Base-by-base conservation (phyloP, 2,888 invertebrate species). In the Blastobasis lacticolella region DNA sequence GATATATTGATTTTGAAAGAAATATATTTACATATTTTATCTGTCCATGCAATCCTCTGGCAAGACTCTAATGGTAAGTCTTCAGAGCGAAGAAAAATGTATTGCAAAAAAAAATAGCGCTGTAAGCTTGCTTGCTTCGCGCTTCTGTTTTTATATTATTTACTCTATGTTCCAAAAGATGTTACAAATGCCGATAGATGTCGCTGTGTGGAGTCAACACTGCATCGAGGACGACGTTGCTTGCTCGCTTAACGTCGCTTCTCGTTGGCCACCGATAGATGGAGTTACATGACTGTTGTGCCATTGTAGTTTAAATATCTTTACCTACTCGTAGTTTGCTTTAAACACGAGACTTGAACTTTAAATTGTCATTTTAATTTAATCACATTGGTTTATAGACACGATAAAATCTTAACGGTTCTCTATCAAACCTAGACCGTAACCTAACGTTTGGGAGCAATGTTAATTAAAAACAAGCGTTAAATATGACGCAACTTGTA, bases 41-140 rank as follows among this genome's bases (percentile, higher is more conserved):
- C 72, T 86, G 79, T 83, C 74, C 86, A 86, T 85, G 87, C 87
- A 72, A 71, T 62, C 84, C 72, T 75, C 73, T 81, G 81, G 79
- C 84, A 87, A 87, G 86, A 82, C 82, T 68, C 72, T 78, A 56
- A 73, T 84, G 87, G 87, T 87, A 84, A 87, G 87, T 81, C 69
- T 78, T 75, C 77, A 73, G 76, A 75, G 75, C 56, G 66, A 67
- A 63, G 65, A 65, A 61, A 60, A 62, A 54, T 46, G 50, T 10
- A 48, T 36, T 36, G 65, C 64, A 54, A 57, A 54, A 60, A 67
- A 49, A 60, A 64, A 64, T 68, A 67, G 58, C 76, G 75, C 77
- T 72, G 68, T 71, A 74, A 76, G 81, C 81, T 60, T 62, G 69
- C 71, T 78, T 73, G 61, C 60, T 57, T 60, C 23, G 46, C 23